Evolutionary conservation across 2,888 invertebrate genomes (phyloP), one percentile per base, ranked within the genome.

Genomic region (Lymantria dispar): DNA sequence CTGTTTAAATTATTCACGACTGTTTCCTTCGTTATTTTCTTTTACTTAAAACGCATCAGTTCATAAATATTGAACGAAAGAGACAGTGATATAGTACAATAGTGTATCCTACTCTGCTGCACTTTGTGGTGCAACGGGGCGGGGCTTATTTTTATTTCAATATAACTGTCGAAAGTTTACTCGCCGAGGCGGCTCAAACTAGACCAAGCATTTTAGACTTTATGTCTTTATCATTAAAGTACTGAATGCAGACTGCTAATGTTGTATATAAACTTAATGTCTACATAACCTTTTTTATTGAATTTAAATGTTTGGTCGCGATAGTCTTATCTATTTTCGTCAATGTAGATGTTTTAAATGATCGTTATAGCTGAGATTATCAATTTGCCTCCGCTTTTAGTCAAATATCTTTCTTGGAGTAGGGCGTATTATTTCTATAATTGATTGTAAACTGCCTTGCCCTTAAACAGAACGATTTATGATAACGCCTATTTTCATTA

Each of bases 1-100:
- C 50, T 56, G 22, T 22, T 44, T 50, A 7, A 54, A 40, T 49
- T 42, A 33, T 43, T 10, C 7, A 42, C 37, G 52, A 56, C 52
- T 59, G 50, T 46, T 44, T 45, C 33, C 31, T 45, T 42, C 22
- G 22, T 22, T 22, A 22, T 22, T 22, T 22, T 5, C 5, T 22
- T 22, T 3, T 22, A 22, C 2, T 22, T 22, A 5, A 22, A 45
- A 1, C 38, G 12, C 38, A 12, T 7, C n/a, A 12, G 2, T 30
- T 0, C 13, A 12, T 22, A 41, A 37, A 37, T 39, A 33, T 33
- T 33, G 33, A 33, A 29, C 22, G 47, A 47, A 44, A 29, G 50
- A 43, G 45, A 54, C 47, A 52, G 48, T 33, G 45, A 22, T 40
- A 48, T 22, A 33, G 41, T 49, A 39, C 8, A 8, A 37, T 40